phyloP scores from a whole-genome alignment of 2,797 vertebrate species.

The Avahi laniger region DNA sequence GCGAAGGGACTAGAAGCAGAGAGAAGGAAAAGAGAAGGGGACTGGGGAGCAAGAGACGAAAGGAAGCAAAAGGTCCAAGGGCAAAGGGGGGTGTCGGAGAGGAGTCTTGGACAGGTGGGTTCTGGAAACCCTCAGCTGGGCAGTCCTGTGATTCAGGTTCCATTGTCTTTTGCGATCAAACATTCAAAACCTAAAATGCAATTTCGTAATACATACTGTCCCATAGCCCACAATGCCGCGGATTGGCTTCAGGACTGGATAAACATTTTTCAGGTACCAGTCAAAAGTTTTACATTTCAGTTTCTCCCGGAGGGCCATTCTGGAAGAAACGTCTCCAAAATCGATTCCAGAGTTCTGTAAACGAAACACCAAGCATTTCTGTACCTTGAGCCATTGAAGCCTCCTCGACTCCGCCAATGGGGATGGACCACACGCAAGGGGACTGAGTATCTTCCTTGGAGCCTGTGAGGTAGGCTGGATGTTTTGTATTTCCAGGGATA shows the following conservation, averaged over 20 bases:
- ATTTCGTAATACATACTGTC: conserved; percentile 51
- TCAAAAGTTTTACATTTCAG: conserved; percentile 89
- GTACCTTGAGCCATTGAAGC: neutral
- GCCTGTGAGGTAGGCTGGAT: neutral
- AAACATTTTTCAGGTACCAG: conserved; percentile 89
- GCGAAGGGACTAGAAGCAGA: neutral
- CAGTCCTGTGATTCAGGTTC: neutral
- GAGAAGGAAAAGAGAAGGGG: neutral
- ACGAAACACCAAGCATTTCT: neutral
- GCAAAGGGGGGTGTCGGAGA: neutral
- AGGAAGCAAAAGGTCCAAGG: neutral
- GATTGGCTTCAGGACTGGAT: conserved; percentile 76
- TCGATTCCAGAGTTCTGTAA: conserved; percentile 86
- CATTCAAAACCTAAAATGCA: neutral
- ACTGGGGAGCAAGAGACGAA: neutral
- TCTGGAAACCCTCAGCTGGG: neutral
- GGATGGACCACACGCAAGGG: neutral
- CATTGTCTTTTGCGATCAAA: neutral
- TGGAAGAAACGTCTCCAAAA: conserved; percentile 88
- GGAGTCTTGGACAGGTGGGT: too few species aligned
- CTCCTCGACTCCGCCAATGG: neutral
- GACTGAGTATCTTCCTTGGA: neutral
- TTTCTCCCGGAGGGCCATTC: conserved; percentile 84
- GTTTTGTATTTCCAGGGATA: neutral
- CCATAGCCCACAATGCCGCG: conserved; percentile 59